Evolutionary conservation across 2,888 invertebrate species (phyloP).

Genomic region (Incurvaria masculella): DNA sequence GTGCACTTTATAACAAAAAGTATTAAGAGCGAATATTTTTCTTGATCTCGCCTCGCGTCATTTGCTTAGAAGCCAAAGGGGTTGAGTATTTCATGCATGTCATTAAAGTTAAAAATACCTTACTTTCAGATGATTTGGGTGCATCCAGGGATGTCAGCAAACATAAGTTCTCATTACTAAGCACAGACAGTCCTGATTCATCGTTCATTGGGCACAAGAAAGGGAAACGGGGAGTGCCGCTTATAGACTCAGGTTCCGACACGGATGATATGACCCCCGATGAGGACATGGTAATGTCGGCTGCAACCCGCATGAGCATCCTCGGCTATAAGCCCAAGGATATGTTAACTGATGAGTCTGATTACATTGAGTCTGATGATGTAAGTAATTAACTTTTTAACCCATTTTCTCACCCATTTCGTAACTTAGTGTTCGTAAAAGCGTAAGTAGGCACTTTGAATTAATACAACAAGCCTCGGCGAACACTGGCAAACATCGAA

Average conservation of each 20-base stretch:
- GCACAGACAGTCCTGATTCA: constrained; percentile 18
- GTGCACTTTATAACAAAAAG: too few species aligned
- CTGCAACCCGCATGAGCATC: constrained; percentile 50
- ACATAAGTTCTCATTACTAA: neutral
- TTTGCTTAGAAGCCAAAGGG: too few species aligned
- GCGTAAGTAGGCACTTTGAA: too few species aligned
- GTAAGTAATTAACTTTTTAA: constrained; percentile 36
- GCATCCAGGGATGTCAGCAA: neutral
- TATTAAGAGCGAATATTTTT: too few species aligned
- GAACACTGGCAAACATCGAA: too few species aligned
- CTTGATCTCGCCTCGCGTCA: too few species aligned
- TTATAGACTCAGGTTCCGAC: constrained; percentile 38
- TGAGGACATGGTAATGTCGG: constrained; percentile 43
- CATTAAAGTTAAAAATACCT: too few species aligned
- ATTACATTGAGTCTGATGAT: constrained; percentile 46
- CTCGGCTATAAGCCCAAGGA: constrained; percentile 42
- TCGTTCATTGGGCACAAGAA: constrained; percentile 28
- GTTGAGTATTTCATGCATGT: too few species aligned
- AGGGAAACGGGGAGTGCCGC: constrained; percentile 23
- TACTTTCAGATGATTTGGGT: neutral
- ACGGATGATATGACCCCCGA: constrained; percentile 35
- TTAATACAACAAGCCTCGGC: too few species aligned
- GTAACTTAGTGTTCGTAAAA: too few species aligned
- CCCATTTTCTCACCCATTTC: too few species aligned
- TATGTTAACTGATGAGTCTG: constrained; percentile 41